Percentiles rank a stretch among this genome's conserved stretches.
Evolutionary conservation across 2,888 invertebrate species (phyloP).

Genomic region (Schizaphis graminum): DNA sequence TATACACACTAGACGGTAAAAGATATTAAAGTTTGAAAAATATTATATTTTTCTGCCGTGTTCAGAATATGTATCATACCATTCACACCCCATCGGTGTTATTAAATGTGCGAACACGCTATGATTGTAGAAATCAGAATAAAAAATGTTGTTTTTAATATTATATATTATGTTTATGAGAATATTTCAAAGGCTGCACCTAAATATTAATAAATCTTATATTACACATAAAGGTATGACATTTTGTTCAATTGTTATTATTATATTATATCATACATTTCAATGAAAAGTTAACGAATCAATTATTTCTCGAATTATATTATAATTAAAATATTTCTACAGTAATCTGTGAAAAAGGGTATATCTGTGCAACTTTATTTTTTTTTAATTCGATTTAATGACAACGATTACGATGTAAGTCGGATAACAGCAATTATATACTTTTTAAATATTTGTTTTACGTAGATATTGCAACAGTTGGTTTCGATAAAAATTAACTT

Average conservation of each 20-base stretch:
- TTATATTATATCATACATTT: not conserved
- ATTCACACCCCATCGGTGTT: not conserved
- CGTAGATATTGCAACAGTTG: not conserved
- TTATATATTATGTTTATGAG: not conserved
- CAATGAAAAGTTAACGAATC: not conserved
- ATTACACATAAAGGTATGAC: not conserved
- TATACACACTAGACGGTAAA: not conserved
- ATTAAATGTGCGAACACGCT: not conserved
- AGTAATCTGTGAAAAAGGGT: not conserved
- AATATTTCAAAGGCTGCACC: not conserved
- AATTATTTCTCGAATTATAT: not conserved
- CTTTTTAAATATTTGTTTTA: not conserved
- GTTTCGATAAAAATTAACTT: not conserved
- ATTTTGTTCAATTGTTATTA: not conserved
- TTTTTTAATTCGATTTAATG: not conserved
- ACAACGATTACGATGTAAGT: not conserved
- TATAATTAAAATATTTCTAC: not conserved
- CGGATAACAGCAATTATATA: not conserved
- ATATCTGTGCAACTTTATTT: not conserved
- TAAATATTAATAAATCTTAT: not conserved
- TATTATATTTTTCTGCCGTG: not conserved
- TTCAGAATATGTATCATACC: not conserved
- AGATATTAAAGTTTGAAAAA: not conserved
- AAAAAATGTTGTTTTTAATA: not conserved
- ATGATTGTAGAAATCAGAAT: not conserved